Percentiles rank a stretch among this genome's conserved stretches.
Evolutionary conservation across 1,140 invertebrate species (phyloP).

Genomic region (Triops longicaudatus): DNA sequence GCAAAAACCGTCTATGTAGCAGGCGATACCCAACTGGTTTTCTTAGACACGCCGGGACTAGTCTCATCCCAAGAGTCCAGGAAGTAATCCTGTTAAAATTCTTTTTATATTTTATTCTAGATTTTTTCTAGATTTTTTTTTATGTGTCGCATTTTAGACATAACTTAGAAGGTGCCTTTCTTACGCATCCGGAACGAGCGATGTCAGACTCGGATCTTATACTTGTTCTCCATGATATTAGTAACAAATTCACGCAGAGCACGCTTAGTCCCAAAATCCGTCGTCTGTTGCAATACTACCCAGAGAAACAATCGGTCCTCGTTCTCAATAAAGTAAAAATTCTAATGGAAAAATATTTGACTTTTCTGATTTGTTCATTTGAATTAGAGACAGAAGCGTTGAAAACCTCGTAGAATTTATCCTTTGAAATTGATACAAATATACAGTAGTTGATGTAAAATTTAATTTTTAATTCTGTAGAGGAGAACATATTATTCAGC

Average conservation of each 20-base stretch:
- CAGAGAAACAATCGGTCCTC: slow-evolving; percentile 61
- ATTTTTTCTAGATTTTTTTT: not conserved
- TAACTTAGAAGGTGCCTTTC: slow-evolving; percentile 50
- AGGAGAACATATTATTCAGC: slow-evolving; percentile 16
- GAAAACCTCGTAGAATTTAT: no score
- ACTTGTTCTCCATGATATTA: slow-evolving; percentile 75
- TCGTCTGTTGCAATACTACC: slow-evolving; percentile 53
- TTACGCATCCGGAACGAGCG: slow-evolving; percentile 52
- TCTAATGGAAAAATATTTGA: no score
- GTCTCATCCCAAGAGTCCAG: slow-evolving; percentile 55
- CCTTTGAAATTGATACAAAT: no score
- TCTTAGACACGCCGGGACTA: slow-evolving; percentile 78
- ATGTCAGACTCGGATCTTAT: slow-evolving; percentile 68
- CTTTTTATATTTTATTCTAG: slow-evolving; percentile 10
- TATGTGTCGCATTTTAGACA: slow-evolving; percentile 34
- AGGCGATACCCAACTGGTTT: slow-evolving; percentile 72
- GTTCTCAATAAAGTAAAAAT: slow-evolving; percentile 73
- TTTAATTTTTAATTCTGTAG: no score
- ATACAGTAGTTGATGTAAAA: no score
- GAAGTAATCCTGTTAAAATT: slow-evolving; percentile 42
- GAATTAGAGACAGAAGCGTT: no score
- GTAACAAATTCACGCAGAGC: slow-evolving; percentile 56
- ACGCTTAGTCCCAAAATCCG: slow-evolving; percentile 59
- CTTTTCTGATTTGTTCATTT: no score
- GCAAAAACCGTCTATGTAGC: slow-evolving; percentile 60